Evolutionary conservation across 2,113 vertebrate genomes (phyloP).

Genomic region (Lonchura striata): DNA sequence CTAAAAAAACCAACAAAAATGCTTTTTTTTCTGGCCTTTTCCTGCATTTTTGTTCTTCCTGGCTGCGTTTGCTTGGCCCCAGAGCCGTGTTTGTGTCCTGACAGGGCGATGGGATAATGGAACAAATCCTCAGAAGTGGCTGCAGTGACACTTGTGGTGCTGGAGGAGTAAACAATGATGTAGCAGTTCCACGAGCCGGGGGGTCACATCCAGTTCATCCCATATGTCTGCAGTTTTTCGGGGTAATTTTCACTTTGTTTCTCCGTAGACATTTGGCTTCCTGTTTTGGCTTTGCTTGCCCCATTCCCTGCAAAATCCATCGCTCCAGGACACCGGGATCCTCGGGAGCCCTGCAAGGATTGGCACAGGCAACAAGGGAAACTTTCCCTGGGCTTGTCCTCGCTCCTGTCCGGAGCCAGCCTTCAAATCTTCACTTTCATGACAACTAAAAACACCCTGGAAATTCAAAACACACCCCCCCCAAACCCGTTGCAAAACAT

Average conservation of each 20-base stretch:
- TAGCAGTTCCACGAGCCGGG: constrained; percentile 7
- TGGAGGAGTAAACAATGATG: constrained; percentile 46
- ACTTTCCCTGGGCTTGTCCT: not conserved
- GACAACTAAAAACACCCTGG: not conserved
- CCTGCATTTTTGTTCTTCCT: not conserved
- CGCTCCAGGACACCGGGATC: not conserved
- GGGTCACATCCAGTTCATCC: constrained; percentile 35
- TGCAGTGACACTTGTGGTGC: not conserved
- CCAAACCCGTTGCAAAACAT: not conserved
- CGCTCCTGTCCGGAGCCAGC: not conserved
- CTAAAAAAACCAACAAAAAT: not conserved
- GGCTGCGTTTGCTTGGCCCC: not conserved
- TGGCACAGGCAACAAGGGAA: not conserved
- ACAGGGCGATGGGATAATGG: not conserved
- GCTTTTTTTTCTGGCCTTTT: not conserved
- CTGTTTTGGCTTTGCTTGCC: not conserved
- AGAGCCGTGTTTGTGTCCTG: not conserved
- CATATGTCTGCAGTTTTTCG: not conserved
- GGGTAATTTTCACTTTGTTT: constrained; percentile 16
- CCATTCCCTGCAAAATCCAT: not conserved
- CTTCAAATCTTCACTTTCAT: not conserved
- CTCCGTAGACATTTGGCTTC: constrained; percentile 44
- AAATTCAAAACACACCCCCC: not conserved
- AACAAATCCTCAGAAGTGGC: not conserved
- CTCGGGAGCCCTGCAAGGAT: not conserved